Evolutionary conservation across 1,140 invertebrate species (phyloP), one percentile per base, ranked within the genome.

Genomic region (Dysdera silvatica): DNA sequence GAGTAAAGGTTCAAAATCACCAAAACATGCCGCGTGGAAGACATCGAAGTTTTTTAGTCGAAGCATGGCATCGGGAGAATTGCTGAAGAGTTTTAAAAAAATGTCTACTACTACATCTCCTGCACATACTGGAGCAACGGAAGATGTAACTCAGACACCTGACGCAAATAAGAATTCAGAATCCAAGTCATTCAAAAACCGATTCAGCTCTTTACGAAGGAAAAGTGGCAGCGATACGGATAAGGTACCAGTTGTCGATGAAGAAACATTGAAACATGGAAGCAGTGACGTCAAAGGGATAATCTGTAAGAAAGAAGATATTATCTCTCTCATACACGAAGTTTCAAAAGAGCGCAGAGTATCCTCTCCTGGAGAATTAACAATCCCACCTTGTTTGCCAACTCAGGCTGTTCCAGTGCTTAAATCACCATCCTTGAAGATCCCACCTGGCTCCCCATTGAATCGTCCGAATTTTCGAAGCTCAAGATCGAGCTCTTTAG

Each of bases 221-320:
- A 64, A 57, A 16, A 58, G 54, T 20, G 55, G 47, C 16, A 57
- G 54, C 12, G 61, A 64, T 32, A 28, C 60, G 0, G 61, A 64
- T 6, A 52, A 18, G 10, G 55, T 52, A 3, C 61, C 55, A 12
- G 58, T 49, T 35, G 61, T 58, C 6, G 61, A 64, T 12, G 55
- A 48, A n/a, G 55, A 64, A 47, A 43, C 55, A 0, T 29, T 58
- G 28, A 41, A 64, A 53, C 32, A 47, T 23, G 60, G 60, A 0
- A 62, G 60, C 26, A 26, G 52, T 10, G 60, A 62, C 6, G 60
- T 62, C 2, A 8, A 53, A 32, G 64, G 64, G 4, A 66, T 66
- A 2, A 29, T 66, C 6, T 60, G 57, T 28, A 60, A 61, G n/a
- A 66, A 66, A 45, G 64, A 66, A 20, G 64, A 66, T 23, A 24